Evolutionary conservation across 2,113 vertebrate species (phyloP), one percentile per base, ranked within the genome.

Genomic region (Uropsilus gracilis): DNA sequence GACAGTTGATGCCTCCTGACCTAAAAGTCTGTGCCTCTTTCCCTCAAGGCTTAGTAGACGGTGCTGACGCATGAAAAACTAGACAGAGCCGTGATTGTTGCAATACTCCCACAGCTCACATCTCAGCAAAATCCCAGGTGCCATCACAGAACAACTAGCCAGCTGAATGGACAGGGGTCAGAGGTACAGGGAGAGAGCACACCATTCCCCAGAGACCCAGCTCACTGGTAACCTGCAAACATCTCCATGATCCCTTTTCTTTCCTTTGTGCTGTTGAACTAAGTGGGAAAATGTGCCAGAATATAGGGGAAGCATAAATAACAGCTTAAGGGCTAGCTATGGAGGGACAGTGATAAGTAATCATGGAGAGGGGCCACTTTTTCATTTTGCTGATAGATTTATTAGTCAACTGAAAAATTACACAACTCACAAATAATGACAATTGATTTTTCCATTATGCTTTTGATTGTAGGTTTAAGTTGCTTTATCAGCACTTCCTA

Each of bases 381-480:
- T 78, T 73, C 50, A 71, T 91, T 81, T 80, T 50, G 78, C 42
- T 55, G 24, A 30, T 24, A 76, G 61, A 87, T 20, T n/a, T 87
- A 66, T 42, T 66, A 71, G 76, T 50, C 28, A 18, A 68, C 18
- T 57, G 55, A 84, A 83, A 86, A 84, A 57, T 80, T 26, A 53
- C 30, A 80, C 34, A 90, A 46, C 32, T 94, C n/a, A 20, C 32
- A 87, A 71, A 63, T 93, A 61, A 93, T 94, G 86, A 76, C 87
- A 92, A 77, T 95, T 22, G 90, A 95, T 84, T 95, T 93, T 96
- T 76, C 88, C 76, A 89, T 91, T 63, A 81, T 18, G 11, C 8
- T 86, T 94, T 80, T 87, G 71, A 95, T 53, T 39, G 59, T 44
- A 46, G 24, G 71, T 75, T 80, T 63, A 64, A 44, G 75, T 61